These are phyloP conservation scores for Spea bombifrons DNA, from an alignment of 2,113 vertebrate species.

Conservation along the genomic window DNA sequence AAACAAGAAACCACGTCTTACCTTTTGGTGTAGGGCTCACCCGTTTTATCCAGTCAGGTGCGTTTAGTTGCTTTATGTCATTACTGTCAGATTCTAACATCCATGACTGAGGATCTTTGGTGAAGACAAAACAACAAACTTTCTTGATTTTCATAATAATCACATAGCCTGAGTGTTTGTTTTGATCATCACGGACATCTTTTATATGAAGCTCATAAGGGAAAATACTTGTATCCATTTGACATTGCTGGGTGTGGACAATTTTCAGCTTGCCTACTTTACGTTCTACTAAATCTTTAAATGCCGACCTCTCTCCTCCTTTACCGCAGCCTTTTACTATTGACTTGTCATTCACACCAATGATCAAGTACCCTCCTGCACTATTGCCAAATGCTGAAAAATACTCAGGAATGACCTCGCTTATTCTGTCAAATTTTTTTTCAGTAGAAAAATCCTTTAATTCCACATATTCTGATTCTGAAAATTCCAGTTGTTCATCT, in stretches of 20 bases:
- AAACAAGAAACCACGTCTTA: no score
- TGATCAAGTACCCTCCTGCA: slow-evolving; percentile 19
- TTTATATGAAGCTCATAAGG: slow-evolving; percentile 7
- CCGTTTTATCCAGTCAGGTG: slow-evolving; percentile 1
- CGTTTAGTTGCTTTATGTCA: neutral
- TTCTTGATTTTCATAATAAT: slow-evolving; percentile 2
- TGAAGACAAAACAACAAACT: slow-evolving; percentile 20
- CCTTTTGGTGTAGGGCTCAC: neutral
- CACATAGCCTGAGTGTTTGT: slow-evolving; percentile 4
- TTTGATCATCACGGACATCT: neutral
- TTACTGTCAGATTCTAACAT: neutral
- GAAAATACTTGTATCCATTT: neutral
- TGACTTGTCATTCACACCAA: slow-evolving; percentile 8
- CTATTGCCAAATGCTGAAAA: slow-evolving; percentile 12
- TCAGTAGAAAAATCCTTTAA: slow-evolving; percentile 27
- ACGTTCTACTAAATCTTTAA: neutral
- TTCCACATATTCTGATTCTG: slow-evolving; percentile 31
- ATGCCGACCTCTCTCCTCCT: neutral
- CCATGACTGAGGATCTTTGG: slow-evolving; percentile 12
- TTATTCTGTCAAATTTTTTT: neutral
- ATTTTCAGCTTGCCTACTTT: neutral
- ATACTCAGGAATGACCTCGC: neutral
- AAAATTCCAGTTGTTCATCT: slow-evolving; percentile 7
- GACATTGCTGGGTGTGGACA: neutral
- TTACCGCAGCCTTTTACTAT: slow-evolving; percentile 6